A percentile compares a stretch with the other conserved stretches of the same genome.
Conservation (phyloP, 2,888 invertebrate species). For the Iselma pallidipennis region DNA sequence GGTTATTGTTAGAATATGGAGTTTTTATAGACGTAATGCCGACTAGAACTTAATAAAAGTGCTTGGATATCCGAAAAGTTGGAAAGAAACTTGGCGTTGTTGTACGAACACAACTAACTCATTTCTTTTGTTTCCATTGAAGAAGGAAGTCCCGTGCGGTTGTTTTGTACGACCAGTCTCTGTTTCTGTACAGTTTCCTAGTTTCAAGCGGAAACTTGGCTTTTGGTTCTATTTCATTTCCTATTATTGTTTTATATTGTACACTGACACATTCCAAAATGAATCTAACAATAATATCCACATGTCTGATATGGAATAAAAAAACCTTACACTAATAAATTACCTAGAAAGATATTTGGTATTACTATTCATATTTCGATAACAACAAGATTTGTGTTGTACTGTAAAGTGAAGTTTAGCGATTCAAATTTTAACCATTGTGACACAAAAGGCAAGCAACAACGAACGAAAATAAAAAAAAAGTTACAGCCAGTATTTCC, state of each 20-base stretch:
- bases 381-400: slow-evolving; percentile 2
- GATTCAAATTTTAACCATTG: background rate
- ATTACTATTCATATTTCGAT: background rate
- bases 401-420: background rate
- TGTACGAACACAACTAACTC: slow-evolving; percentile 21
- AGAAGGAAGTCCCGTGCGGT: slow-evolving; percentile 14
- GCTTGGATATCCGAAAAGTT: slow-evolving; percentile 17
- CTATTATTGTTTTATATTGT: slow-evolving; percentile 19
- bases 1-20: slow-evolving; percentile 10
- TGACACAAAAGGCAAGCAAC: slow-evolving; percentile 1
- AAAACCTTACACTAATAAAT: background rate
- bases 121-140: slow-evolving; percentile 28
- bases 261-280: no score
- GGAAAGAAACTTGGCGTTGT: slow-evolving; percentile 20
- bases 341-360: background rate
- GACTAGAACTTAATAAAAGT: slow-evolving; percentile 21
- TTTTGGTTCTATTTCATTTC: slow-evolving; percentile 11
- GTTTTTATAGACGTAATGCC: slow-evolving; percentile 18
- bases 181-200: slow-evolving; percentile 20
- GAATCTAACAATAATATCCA: no score
- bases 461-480: slow-evolving; percentile 5
- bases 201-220: slow-evolving; percentile 15
- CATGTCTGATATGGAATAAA: background rate
- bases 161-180: slow-evolving; percentile 23
- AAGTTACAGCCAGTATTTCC: slow-evolving; percentile 20